Evolutionary conservation across 2,888 invertebrate species (phyloP), one percentile per base, ranked within the genome.

Genomic region (Vanessa cardui): DNA sequence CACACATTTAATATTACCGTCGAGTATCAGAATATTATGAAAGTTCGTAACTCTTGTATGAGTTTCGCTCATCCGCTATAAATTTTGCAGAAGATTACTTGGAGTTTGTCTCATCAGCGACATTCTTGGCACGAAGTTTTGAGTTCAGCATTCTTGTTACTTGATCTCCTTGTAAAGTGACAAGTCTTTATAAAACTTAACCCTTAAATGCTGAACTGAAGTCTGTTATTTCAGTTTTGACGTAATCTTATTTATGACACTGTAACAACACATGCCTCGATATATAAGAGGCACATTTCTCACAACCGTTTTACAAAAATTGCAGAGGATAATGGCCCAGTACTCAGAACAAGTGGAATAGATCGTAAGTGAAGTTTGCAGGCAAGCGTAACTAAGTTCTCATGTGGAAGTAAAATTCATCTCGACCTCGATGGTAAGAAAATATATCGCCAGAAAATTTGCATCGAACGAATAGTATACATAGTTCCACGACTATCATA

Each of bases 51-150:
- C 58, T 58, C 21, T n/a, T n/a, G 58, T 58, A 33, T 33, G 58
- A 58, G 58, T 58, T 58, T 45, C 58, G 21, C 44, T 39, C 44
- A 58, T 44, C 58, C 58, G 44, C 58, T 39, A 58, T 58, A 58
- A 58, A 45, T 58, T 58, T 33, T 58, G 6, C 50, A 50, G 21
- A 21, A 50, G 50, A 21, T 50, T 50, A 50, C 50, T 50, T 12
- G 21, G 50, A 50, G 50, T 50, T 50, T 50, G 50, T 50, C 50
- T 50, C 50, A 21, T 50, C 50, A 50, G 50, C 50, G 26, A 50
- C 50, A 50, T 50, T 50, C 50, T 50, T 50, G 50, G 50, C 50
- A 50, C 50, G 50, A 50, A 50, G 21, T 50, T 50, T 50, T 50
- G 12, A 50, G 50, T 50, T 50, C 21, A 50, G 50, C 50, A 50